A percentile compares a stretch with the other conserved stretches of the same genome.
Conservation (phyloP, 2,113 vertebrate species). For the Myotis yumanensis region DNA sequence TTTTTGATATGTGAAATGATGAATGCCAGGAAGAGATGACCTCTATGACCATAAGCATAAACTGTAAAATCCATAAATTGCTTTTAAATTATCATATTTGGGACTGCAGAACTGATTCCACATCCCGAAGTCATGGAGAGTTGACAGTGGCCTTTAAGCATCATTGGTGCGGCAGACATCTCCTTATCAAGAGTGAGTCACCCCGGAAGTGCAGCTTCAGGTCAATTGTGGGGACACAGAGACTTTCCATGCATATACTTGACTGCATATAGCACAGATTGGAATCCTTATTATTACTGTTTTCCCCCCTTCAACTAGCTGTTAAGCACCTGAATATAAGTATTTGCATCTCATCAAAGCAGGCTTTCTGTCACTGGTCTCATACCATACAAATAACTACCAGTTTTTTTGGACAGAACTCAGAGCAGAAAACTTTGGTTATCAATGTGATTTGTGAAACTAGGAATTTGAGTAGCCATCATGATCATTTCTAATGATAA, state of each 20-base stretch:
- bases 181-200: not conserved
- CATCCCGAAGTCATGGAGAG: not conserved
- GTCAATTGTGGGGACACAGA: not conserved
- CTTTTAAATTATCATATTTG: conserved; percentile 1
- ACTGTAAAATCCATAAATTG: conserved; percentile 45
- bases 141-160: not conserved
- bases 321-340: not conserved
- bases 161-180: not conserved
- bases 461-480: not conserved
- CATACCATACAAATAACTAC: not conserved
- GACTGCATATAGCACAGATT: not conserved
- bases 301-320: not conserved
- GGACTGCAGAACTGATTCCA: not conserved
- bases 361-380: not conserved
- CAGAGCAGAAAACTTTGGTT: not conserved
- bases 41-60: not conserved
- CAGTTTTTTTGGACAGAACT: not conserved
- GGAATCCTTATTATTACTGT: not conserved
- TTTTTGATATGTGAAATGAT: conserved; percentile 41
- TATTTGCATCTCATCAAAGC: not conserved
- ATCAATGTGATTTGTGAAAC: not conserved
- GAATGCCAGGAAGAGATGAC: not conserved
- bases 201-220: not conserved
- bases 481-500: not conserved
- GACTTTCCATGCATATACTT: not conserved